Conservation (phyloP, 2,888 invertebrate genomes). For the Apodemia hepburni region DNA sequence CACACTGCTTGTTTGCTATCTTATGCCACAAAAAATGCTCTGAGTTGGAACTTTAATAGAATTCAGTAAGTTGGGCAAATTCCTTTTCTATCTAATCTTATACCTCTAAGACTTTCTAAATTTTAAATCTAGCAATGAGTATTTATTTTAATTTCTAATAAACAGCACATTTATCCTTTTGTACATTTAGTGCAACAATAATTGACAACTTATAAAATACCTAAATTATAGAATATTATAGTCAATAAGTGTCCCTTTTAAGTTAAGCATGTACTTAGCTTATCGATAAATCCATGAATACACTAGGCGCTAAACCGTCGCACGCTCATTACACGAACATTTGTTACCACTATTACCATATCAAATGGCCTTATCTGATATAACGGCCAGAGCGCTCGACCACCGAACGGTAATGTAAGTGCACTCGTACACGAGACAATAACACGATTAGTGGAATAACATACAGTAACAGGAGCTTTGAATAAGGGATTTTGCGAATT, state of each 20-base stretch:
- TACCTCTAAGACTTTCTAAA: too few relatives aligned
- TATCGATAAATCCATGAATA: conserved; percentile 13
- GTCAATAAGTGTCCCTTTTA: not conserved
- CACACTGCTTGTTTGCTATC: too few relatives aligned
- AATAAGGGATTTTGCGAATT: conserved; percentile 41
- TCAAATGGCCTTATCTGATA: conserved; percentile 70
- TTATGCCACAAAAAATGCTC: conserved; percentile 67
- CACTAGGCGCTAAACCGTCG: conserved; percentile 53
- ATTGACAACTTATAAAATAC: not conserved
- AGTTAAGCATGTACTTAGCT: conserved; percentile 6
- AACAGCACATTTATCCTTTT: too few relatives aligned
- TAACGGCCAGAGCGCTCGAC: conserved; percentile 40
- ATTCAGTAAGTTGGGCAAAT: too few relatives aligned
- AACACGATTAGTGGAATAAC: conserved; percentile 62
- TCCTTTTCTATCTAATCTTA: too few relatives aligned
- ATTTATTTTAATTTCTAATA: too few relatives aligned
- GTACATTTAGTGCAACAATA: not conserved
- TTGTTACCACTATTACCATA: conserved; percentile 70
- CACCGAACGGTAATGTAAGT: conserved; percentile 43
- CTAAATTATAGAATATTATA: not conserved
- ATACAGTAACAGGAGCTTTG: conserved; percentile 51
- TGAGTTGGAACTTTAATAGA: too few relatives aligned
- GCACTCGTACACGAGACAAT: conserved; percentile 51
- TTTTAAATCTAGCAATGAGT: too few relatives aligned
- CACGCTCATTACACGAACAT: conserved; percentile 66